These are phyloP conservation scores for Perccottus glenii DNA, from an alignment of 2,113 vertebrate species.

Conservation along the genomic window DNA sequence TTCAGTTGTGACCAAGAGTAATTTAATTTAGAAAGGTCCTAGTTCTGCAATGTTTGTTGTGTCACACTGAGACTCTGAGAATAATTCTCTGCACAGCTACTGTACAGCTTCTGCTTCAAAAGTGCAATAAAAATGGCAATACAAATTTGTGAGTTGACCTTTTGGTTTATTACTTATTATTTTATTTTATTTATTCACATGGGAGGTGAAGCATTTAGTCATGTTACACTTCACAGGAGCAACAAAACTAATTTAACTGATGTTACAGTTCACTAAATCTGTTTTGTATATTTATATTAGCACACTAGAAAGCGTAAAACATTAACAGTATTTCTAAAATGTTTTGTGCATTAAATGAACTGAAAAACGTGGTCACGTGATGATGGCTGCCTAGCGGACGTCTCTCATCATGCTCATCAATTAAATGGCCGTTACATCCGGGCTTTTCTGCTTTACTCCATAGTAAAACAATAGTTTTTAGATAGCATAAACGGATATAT, in stretches of 20 bases:
- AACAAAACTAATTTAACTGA: background rate
- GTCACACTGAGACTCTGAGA: conserved; percentile 55
- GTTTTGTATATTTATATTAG: too few species aligned
- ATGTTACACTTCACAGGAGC: background rate
- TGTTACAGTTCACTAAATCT: background rate
- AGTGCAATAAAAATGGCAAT: conserved; percentile 86
- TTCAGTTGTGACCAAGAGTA: conserved; percentile 66
- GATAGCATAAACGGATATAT: too few species aligned
- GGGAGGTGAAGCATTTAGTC: background rate
- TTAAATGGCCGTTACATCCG: too few species aligned
- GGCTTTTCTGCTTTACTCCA: too few species aligned
- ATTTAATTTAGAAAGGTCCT: conserved; percentile 72
- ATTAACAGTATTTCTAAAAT: too few species aligned
- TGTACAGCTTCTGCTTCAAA: conserved; percentile 80
- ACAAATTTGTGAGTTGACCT: conserved; percentile 36
- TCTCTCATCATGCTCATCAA: too few species aligned
- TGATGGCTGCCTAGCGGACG: too few species aligned
- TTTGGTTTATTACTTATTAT: conserved; percentile 2
- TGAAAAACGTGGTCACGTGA: too few species aligned
- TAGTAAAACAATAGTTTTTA: too few species aligned
- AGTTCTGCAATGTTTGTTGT: conserved; percentile 73
- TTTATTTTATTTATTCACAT: background rate
- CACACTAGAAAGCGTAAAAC: too few species aligned
- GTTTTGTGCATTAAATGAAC: too few species aligned
- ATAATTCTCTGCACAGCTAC: conserved; percentile 68